These are phyloP conservation scores for Acanthis flammea DNA, from an alignment of 2,797 vertebrate species.

Conservation along the genomic window DNA sequence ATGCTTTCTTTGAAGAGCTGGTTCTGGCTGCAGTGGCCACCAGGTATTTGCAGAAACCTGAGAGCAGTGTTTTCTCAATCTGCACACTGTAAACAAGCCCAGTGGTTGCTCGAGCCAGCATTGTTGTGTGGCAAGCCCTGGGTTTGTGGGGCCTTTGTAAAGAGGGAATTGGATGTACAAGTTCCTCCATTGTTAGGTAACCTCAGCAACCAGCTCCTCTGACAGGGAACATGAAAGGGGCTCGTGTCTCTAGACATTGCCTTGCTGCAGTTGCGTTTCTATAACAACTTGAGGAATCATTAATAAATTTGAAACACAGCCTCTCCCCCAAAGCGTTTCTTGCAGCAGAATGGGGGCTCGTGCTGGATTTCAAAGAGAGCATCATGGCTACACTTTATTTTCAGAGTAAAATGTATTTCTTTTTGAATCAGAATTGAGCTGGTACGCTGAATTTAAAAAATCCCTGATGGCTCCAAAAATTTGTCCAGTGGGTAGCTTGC, in stretches of 20 bases:
- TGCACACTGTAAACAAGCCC: not conserved
- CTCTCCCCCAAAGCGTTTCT: not conserved
- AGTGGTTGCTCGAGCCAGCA: not conserved
- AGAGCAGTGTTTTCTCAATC: not conserved
- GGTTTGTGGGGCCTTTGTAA: not conserved
- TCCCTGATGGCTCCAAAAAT: not conserved
- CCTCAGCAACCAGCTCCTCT: constrained; percentile 27
- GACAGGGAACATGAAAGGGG: not conserved
- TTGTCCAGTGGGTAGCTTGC: not conserved
- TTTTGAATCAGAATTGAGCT: not conserved
- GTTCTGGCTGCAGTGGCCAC: not conserved
- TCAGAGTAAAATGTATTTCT: constrained; percentile 1
- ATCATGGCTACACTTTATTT: not conserved
- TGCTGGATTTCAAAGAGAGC: not conserved
- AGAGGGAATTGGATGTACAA: not conserved
- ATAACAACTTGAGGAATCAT: constrained; percentile 31
- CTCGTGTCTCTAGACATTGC: not conserved
- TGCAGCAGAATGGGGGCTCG: not conserved
- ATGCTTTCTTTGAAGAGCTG: not conserved
- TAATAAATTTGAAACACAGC: constrained; percentile 21
- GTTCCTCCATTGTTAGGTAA: constrained; percentile 7
- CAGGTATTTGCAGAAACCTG: not conserved
- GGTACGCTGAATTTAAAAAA: not conserved
- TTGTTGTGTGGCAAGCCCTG: not conserved
- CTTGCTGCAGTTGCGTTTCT: not conserved